Percentiles rank a stretch among this genome's conserved stretches.
Conservation (phyloP, 2,113 vertebrate species). For the Lophochroa leadbeateri region DNA sequence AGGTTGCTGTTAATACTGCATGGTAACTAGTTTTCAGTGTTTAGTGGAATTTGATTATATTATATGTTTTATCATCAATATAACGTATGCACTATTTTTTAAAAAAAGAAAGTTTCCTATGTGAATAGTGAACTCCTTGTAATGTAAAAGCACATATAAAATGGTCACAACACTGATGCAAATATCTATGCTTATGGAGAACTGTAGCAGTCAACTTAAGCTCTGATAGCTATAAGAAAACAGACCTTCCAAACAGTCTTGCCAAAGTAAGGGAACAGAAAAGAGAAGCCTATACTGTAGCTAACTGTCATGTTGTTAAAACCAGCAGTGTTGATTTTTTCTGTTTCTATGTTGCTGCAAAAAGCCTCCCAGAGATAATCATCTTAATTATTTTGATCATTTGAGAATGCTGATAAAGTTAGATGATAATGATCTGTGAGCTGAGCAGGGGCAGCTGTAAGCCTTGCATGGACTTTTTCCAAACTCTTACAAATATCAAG, state of each 20-base stretch:
- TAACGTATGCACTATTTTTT: not conserved
- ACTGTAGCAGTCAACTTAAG: not conserved
- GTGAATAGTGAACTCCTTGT: not conserved
- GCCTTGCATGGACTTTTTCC: not conserved
- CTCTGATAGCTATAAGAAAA: not conserved
- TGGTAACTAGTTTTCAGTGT: not conserved
- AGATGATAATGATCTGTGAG: constrained; percentile 16
- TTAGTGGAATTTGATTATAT: not conserved
- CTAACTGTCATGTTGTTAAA: not conserved
- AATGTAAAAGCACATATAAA: not conserved
- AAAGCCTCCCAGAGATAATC: constrained; percentile 9
- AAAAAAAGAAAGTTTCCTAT: not conserved
- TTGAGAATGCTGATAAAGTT: constrained; percentile 12
- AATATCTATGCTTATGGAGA: not conserved
- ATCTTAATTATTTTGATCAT: constrained; percentile 43
- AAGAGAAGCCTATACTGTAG: not conserved
- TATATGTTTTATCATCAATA: not conserved
- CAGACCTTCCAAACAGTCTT: not conserved
- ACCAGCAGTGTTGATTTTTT: not conserved
- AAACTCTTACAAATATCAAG: not conserved
- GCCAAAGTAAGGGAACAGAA: not conserved
- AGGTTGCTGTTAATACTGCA: not conserved
- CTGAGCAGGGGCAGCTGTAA: constrained; percentile 12
- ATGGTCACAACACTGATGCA: not conserved
- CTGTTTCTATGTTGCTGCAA: not conserved